Conservation (phyloP, 2,113 vertebrate genomes). For the Neofelis nebulosa region DNA sequence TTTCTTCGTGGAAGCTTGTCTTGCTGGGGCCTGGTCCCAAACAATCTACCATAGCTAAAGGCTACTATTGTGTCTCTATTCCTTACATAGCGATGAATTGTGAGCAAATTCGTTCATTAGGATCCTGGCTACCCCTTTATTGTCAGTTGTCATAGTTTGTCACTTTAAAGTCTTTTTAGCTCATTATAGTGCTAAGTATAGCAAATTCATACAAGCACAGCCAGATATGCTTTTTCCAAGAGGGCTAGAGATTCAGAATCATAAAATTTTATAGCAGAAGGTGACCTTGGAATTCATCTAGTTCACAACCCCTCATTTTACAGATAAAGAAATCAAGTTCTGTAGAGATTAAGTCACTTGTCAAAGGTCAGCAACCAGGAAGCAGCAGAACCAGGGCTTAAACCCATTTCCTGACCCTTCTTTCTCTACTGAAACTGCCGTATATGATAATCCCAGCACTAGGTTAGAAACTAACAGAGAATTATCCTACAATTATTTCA, state of each 20-base stretch:
- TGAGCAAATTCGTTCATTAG: conserved; percentile 6
- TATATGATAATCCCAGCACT: neutral
- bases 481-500: neutral
- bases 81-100: neutral
- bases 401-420: neutral
- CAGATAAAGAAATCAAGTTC: conserved; percentile 59
- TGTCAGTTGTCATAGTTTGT: neutral
- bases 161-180: conserved; percentile 21
- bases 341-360: conserved; percentile 27
- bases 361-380: conserved; percentile 48
- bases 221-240: neutral
- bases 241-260: conserved; percentile 7
- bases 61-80: neutral
- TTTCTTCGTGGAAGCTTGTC: neutral
- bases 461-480: neutral
- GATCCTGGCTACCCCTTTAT: neutral
- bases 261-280: conserved; percentile 59
- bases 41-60: neutral
- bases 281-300: conserved; percentile 57
- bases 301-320: conserved; percentile 40
- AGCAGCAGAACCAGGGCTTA: neutral
- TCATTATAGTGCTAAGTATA: neutral
- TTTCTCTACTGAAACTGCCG: neutral
- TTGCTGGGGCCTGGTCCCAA: neutral
- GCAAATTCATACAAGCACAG: neutral